phyloP scores from a whole-genome alignment of 2,113 vertebrate genomes.

The Dromas ardeola region DNA sequence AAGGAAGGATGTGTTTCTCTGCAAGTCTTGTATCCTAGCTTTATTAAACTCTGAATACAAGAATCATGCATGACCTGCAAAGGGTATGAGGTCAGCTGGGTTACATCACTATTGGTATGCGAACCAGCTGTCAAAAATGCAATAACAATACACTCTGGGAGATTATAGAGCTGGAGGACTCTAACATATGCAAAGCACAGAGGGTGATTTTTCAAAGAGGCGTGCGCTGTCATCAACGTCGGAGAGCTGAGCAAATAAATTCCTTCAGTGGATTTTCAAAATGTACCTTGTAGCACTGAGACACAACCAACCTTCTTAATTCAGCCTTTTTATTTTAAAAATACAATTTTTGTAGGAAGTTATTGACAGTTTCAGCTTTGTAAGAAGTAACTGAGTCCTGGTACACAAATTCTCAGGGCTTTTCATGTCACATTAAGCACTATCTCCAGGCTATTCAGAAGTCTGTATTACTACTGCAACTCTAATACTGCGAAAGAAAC shows the following conservation, averaged over 20 bases:
- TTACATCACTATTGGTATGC: constrained; percentile 51
- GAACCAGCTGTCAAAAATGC: constrained; percentile 67
- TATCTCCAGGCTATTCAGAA: background rate
- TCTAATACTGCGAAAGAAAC: background rate
- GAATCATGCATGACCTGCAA: constrained; percentile 60
- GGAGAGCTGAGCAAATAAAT: background rate
- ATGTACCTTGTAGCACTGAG: background rate
- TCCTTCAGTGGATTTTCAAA: background rate
- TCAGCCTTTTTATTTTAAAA: background rate
- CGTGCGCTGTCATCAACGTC: background rate
- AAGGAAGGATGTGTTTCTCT: background rate
- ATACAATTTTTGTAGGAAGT: background rate
- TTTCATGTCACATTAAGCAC: background rate
- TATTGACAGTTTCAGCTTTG: background rate
- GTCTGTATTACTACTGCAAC: background rate
- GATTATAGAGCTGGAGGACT: background rate
- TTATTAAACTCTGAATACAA: constrained; percentile 55
- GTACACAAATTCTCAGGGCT: background rate
- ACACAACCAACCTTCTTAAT: background rate
- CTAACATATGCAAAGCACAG: constrained; percentile 9
- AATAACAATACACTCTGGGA: constrained; percentile 30
- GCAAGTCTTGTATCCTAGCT: constrained; percentile 7
- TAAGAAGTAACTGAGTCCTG: background rate
- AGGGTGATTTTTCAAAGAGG: constrained; percentile 42
- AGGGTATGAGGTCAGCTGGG: constrained; percentile 54